Percentiles rank a stretch among this genome's conserved stretches.
phyloP scores from a whole-genome alignment of 1,140 invertebrate genomes.

The Danaus plexippus region DNA sequence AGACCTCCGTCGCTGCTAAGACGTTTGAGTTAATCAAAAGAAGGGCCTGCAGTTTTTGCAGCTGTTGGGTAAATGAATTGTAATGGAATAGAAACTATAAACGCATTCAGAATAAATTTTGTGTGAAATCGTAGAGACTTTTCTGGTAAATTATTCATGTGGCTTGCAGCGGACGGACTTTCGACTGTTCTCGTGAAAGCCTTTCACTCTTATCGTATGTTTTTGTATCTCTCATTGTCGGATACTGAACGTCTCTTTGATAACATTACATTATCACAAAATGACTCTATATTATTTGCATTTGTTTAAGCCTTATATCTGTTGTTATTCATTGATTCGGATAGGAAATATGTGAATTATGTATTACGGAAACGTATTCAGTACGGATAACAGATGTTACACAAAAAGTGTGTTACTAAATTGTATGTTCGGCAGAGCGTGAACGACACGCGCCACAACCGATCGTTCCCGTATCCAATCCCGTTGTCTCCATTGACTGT shows the following conservation, averaged over 20 bases:
- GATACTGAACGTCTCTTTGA: too few species aligned
- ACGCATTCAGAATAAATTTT: slow-evolving; percentile 63
- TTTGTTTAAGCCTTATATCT: too few species aligned
- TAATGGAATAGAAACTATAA: slow-evolving; percentile 58
- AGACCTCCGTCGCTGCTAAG: too few species aligned
- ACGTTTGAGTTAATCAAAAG: not conserved
- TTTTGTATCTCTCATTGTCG: too few species aligned
- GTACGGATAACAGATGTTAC: slow-evolving; percentile 33
- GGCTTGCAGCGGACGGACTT: slow-evolving; percentile 57
- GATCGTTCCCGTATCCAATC: slow-evolving; percentile 32
- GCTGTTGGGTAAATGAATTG: slow-evolving; percentile 47
- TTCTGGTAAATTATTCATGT: slow-evolving; percentile 71
- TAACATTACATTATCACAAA: too few species aligned
- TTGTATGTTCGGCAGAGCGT: slow-evolving; percentile 49
- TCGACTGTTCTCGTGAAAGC: slow-evolving; percentile 62
- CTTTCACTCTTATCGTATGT: slow-evolving; percentile 65
- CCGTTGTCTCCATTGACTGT: slow-evolving; percentile 27
- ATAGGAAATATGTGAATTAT: slow-evolving; percentile 7
- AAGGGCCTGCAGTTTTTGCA: too few species aligned
- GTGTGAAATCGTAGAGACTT: slow-evolving; percentile 69
- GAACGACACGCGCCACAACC: slow-evolving; percentile 41
- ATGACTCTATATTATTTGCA: too few species aligned
- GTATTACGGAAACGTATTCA: slow-evolving; percentile 54
- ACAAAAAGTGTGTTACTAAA: slow-evolving; percentile 64
- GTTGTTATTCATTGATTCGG: too few species aligned